Evolutionary conservation across 1,140 invertebrate species (phyloP).

Genomic region (Holcopasites calliopsidis): DNA sequence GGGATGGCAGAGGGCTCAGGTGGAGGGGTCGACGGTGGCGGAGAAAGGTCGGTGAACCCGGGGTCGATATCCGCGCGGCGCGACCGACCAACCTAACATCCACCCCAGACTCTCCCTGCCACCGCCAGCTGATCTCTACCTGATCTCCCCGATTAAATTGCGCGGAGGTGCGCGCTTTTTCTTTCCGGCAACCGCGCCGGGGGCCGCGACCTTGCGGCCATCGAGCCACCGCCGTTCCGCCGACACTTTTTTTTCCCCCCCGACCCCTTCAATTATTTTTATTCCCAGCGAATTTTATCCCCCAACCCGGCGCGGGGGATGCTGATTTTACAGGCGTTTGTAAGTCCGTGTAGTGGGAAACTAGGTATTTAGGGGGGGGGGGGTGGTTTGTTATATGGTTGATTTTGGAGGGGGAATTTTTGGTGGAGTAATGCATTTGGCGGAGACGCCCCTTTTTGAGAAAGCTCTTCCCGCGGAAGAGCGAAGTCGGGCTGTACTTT

Average conservation of each 20-base stretch:
- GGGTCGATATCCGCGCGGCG: conserved; percentile 63
- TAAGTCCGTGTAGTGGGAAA: no score
- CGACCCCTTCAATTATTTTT: neutral
- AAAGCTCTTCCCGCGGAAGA: neutral
- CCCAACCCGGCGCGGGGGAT: no score
- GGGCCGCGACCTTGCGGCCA: conserved; percentile 16
- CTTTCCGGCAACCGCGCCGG: conserved; percentile 24
- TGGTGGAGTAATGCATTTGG: no score
- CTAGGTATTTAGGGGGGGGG: no score
- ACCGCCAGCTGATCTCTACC: conserved; percentile 63
- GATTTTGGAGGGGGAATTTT: no score
- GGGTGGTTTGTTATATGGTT: no score
- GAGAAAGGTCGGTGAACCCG: conserved; percentile 65
- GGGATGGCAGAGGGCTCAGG: conserved; percentile 59
- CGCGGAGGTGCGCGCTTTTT: conserved; percentile 44
- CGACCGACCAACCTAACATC: conserved; percentile 64
- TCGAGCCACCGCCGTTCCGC: conserved; percentile 7
- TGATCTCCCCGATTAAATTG: conserved; percentile 60
- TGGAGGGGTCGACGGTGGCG: conserved; percentile 62
- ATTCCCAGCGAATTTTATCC: no score
- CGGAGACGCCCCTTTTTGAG: neutral
- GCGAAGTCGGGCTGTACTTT: neutral
- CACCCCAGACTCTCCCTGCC: conserved; percentile 63
- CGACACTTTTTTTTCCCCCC: neutral
- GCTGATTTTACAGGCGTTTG: no score